Percentiles rank a stretch among this genome's conserved stretches.
phyloP scores from a whole-genome alignment of 30 jellyfish, hydroid and myxozoan species.

The Pseudorhiza aurosa region DNA sequence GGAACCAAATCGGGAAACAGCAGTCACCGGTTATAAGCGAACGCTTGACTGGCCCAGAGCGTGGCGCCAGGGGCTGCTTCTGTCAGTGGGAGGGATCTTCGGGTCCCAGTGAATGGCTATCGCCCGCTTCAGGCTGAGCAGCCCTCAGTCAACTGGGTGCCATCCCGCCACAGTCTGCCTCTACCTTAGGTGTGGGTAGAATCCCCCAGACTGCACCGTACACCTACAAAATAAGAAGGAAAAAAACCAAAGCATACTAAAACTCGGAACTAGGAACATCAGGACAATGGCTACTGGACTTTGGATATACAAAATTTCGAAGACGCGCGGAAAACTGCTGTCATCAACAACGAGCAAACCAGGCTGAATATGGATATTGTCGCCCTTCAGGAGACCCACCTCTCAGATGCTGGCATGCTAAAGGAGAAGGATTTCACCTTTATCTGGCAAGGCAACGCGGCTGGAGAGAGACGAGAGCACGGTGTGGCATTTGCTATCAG shows the following conservation, averaged over 20 bases:
- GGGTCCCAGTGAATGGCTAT: neutral
- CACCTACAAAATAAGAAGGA: neutral
- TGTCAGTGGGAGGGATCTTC: slow-evolving; percentile 19
- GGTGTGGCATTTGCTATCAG: slow-evolving; percentile 51
- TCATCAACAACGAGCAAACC: slow-evolving; percentile 11
- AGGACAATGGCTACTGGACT: slow-evolving; percentile 4
- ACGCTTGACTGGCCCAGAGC: neutral
- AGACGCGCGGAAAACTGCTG: slow-evolving; percentile 12
- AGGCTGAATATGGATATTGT: slow-evolving; percentile 20
- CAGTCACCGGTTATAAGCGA: slow-evolving; percentile 27
- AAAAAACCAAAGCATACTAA: neutral
- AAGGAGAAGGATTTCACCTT: slow-evolving; percentile 26
- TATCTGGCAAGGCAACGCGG: slow-evolving; percentile 31
- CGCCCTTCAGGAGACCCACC: slow-evolving; percentile 49
- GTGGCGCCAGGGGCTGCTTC: slow-evolving; percentile 4
- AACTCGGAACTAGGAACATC: neutral
- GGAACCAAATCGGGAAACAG: slow-evolving; percentile 10
- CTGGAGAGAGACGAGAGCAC: neutral
- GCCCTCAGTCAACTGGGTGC: slow-evolving; percentile 17
- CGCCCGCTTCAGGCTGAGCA: slow-evolving; percentile 31
- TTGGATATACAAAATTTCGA: neutral
- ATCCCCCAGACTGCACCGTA: too few species aligned
- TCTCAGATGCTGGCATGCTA: neutral
- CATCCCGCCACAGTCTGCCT: slow-evolving; percentile 1
- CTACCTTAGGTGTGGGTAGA: too few species aligned